Evolutionary conservation across 2,113 vertebrate species (phyloP), one percentile per base, ranked within the genome.

Genomic region (Panurus biarmicus): DNA sequence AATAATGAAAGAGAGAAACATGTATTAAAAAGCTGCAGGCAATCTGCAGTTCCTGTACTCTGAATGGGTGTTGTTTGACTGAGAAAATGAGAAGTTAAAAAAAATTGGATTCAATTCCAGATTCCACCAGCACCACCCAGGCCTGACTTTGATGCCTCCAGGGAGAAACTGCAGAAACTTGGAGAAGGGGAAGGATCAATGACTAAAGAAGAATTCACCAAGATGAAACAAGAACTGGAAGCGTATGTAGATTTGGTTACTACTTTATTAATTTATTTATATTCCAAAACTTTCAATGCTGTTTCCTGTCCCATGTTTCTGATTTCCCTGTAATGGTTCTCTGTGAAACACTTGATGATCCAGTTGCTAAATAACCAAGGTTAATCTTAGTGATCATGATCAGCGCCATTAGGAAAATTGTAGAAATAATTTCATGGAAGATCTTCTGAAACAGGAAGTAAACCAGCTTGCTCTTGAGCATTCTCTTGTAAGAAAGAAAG

Each of bases 141-240:
- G 95, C 99, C 99, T 77, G 99, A 99, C 97, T 99, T 99, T 47
- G 99, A 99, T 97, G 99, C 99, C 14, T 99, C 99, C 85, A 98
- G 99, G 95, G 99, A 99, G 97, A 99, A 99, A 97, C 96, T 99
- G 45, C 99, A 99, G 98, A 99, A 99, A 88, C 98, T 99, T 78
- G 99, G 99, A 50, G 99, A 99, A 97, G 99, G 99, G 58, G 99
- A 99, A 97, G 99, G 99, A 21, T 99, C 99, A 22, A 99, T 99
- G 99, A 99, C 99, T 78, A 99, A 99, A 97, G 99, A 99, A 94
- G 99, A 99, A 95, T 99, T 99, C 97, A 99, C 99, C 23, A 99
- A 99, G 97, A 99, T 99, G 99, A 99, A 99, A 96, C 99, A 99
- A 97, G 99, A 99, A 96, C 98, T 99, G 54, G 99, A 99, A 97